Conservation (phyloP, 2,888 invertebrate genomes). For the Choristoneura rosaceana region DNA sequence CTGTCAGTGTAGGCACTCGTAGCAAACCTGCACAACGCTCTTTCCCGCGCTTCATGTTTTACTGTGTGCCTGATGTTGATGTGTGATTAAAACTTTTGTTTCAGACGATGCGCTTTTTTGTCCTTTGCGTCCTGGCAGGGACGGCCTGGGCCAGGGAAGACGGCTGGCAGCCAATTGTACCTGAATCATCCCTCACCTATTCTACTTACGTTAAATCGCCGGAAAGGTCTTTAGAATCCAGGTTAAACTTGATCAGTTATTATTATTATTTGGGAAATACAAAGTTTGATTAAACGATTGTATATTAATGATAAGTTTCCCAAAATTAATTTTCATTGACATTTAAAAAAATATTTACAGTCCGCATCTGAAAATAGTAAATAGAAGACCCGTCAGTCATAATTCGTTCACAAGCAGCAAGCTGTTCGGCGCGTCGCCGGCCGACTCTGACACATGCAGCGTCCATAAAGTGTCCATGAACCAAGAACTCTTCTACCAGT, state of each 20-base stretch:
- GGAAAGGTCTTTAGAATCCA: constrained; percentile 63
- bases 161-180: constrained; percentile 83
- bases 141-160: constrained; percentile 63
- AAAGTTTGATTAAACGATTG: background rate
- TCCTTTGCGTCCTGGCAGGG: constrained; percentile 60
- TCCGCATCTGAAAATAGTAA: constrained; percentile 68
- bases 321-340: background rate
- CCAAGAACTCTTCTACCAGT: constrained; percentile 89
- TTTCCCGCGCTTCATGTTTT: background rate
- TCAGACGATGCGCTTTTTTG: constrained; percentile 69
- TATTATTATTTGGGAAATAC: background rate
- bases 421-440: constrained; percentile 53
- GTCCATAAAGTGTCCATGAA: constrained; percentile 89
- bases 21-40: background rate
- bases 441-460: constrained; percentile 84
- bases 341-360: constrained; percentile 51
- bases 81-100: constrained; percentile 50
- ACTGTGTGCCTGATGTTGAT: background rate
- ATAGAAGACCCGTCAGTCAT: constrained; percentile 60
- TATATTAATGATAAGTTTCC: background rate
- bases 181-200: constrained; percentile 65
- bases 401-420: constrained; percentile 59
- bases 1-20: background rate
- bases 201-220: constrained; percentile 60
- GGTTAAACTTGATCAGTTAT: constrained; percentile 52